Percentiles rank a stretch among this genome's conserved stretches.
Conservation (phyloP, 2,888 invertebrate species). For the Heliconius erato region DNA sequence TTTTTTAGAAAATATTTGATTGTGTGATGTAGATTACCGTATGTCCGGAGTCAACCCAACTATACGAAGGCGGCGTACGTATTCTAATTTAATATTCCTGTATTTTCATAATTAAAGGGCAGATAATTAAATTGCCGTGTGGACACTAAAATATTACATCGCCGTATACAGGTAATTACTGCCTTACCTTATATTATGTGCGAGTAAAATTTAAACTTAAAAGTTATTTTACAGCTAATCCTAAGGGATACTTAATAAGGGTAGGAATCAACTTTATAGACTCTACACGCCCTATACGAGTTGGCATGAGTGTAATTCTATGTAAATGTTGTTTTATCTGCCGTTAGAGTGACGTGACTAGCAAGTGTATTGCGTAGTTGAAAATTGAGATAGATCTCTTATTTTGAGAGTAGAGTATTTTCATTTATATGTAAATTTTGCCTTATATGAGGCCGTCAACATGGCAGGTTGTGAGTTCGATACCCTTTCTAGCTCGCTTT, state of each 20-base stretch:
- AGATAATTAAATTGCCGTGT: neutral
- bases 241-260: slow-evolving; percentile 18
- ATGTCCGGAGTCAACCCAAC: too few relatives aligned
- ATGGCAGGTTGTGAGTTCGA: neutral
- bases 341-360: slow-evolving; percentile 12
- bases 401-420: neutral
- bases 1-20: too few relatives aligned
- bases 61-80: too few relatives aligned
- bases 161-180: neutral
- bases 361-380: slow-evolving; percentile 6
- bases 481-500: neutral
- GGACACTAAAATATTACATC: slow-evolving; percentile 13
- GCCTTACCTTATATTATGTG: neutral
- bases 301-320: slow-evolving; percentile 29
- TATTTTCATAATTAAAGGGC: slow-evolving; percentile 19
- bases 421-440: neutral
- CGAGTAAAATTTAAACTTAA: slow-evolving; percentile 21
- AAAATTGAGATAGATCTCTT: neutral
- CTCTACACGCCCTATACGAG: slow-evolving; percentile 9
- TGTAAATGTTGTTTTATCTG: slow-evolving; percentile 11
- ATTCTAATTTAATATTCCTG: neutral
- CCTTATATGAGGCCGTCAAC: too few relatives aligned
- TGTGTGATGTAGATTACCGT: too few relatives aligned
- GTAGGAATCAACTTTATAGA: slow-evolving; percentile 6
- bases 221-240: slow-evolving; percentile 24